A percentile compares a stretch with the other conserved stretches of the same genome.
Evolutionary conservation across 2,888 invertebrate genomes (phyloP).

Genomic region (Napeogenes inachia): DNA sequence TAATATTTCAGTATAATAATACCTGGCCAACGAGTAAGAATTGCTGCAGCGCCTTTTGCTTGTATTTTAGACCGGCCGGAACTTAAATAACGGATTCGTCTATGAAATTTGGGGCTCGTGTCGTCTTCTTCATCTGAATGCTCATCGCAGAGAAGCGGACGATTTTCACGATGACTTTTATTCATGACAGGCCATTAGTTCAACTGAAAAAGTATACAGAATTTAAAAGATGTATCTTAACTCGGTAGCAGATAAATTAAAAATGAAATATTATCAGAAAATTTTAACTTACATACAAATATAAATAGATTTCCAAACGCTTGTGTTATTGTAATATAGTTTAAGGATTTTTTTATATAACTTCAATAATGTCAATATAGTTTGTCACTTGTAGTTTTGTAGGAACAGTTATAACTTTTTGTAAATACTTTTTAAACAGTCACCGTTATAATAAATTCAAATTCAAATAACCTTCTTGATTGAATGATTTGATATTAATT

Average conservation of each 20-base stretch:
- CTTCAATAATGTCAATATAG: not conserved
- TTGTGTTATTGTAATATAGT: too few species aligned
- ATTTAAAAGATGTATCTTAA: not conserved
- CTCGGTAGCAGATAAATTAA: not conserved
- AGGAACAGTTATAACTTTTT: constrained; percentile 16
- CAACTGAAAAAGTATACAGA: not conserved
- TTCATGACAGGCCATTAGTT: constrained; percentile 59
- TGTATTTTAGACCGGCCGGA: constrained; percentile 46
- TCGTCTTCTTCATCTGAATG: constrained; percentile 53
- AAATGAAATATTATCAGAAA: not conserved
- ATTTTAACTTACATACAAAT: not conserved
- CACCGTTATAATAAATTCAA: not conserved
- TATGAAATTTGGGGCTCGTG: constrained; percentile 42
- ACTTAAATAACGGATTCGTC: constrained; percentile 38
- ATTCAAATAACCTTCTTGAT: not conserved
- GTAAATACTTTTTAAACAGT: constrained; percentile 24
- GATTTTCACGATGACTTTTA: constrained; percentile 53
- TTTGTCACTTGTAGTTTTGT: constrained; percentile 12
- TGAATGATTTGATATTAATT: not conserved
- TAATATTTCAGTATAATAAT: constrained; percentile 9
- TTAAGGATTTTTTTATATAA: not conserved
- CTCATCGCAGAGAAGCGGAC: constrained; percentile 58
- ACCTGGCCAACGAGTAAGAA: constrained; percentile 67
- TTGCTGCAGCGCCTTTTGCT: constrained; percentile 56
- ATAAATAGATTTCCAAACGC: too few species aligned